phyloP scores from a whole-genome alignment of 2,113 vertebrate species.

The Vanacampus margaritifer region DNA sequence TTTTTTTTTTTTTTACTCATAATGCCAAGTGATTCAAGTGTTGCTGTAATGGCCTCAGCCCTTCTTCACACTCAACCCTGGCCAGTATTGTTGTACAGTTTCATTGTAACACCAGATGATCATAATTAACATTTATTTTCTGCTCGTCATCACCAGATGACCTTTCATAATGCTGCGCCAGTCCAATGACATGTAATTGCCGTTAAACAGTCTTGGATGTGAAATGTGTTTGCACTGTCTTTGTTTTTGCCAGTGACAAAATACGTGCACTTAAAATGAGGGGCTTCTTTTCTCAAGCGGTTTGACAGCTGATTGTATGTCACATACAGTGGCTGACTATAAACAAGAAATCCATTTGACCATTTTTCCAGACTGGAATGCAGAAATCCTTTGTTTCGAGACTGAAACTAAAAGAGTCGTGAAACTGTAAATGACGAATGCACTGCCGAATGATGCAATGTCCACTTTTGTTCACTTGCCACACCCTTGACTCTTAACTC shows the following conservation, averaged over 20 bases:
- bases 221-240: slow-evolving; percentile 65
- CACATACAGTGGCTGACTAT: not conserved
- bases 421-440: slow-evolving; percentile 22
- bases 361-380: not conserved
- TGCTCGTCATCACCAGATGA: slow-evolving; percentile 8
- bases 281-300: slow-evolving; percentile 3
- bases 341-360: not conserved
- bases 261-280: slow-evolving; percentile 34
- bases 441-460: slow-evolving; percentile 50
- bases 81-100: slow-evolving; percentile 77
- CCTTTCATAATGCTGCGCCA: not conserved
- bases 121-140: slow-evolving; percentile 36
- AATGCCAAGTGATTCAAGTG: slow-evolving; percentile 68
- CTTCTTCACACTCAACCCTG: slow-evolving; percentile 27
- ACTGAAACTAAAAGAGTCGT: slow-evolving; percentile 21
- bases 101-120: slow-evolving; percentile 48
- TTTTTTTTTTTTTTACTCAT: slow-evolving; percentile 41
- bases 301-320: slow-evolving; percentile 18
- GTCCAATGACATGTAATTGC: not conserved
- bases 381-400: not conserved
- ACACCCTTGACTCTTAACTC: slow-evolving; percentile 36
- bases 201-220: slow-evolving; percentile 38
- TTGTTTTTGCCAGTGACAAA: slow-evolving; percentile 53
- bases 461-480: slow-evolving; percentile 21
- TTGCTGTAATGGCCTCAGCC: slow-evolving; percentile 36